A percentile compares a stretch with the other conserved stretches of the same genome.
Evolutionary conservation across 2,888 invertebrate genomes (phyloP).

Genomic region (Pseudococcus longispinus): DNA sequence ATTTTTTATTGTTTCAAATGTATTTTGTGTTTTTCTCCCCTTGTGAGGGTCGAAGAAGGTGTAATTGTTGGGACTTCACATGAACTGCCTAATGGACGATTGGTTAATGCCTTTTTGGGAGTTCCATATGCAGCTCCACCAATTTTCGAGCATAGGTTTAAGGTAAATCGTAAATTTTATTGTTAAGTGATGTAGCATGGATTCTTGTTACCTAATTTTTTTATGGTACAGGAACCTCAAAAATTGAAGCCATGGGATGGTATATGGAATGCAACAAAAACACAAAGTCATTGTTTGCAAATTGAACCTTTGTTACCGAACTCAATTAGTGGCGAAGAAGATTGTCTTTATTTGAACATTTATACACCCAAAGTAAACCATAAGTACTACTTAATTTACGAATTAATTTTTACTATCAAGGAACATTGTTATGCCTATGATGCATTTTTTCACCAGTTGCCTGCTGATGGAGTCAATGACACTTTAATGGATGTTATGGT

Average conservation of each 20-base stretch:
- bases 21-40: neutral
- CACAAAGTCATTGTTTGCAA: slow-evolving; percentile 71
- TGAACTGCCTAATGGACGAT: slow-evolving; percentile 11
- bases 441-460: neutral
- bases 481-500: slow-evolving; percentile 58
- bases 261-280: slow-evolving; percentile 72
- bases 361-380: slow-evolving; percentile 67
- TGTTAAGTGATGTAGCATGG: neutral
- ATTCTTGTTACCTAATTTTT: neutral
- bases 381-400: slow-evolving; percentile 60
- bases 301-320: slow-evolving; percentile 61
- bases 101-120: slow-evolving; percentile 58
- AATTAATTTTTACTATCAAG: too few species aligned
- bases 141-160: slow-evolving; percentile 59
- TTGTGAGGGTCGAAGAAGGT: slow-evolving; percentile 57
- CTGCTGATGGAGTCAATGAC: neutral
- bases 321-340: slow-evolving; percentile 68
- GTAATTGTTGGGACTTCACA: slow-evolving; percentile 53
- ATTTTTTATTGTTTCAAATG: neutral
- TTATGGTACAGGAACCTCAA: slow-evolving; percentile 66
- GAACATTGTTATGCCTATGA: too few species aligned
- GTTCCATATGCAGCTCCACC: slow-evolving; percentile 60
- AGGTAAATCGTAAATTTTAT: slow-evolving; percentile 56
- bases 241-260: slow-evolving; percentile 70
- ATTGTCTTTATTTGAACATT: slow-evolving; percentile 73